Percentiles rank a stretch among this genome's conserved stretches.
phyloP scores from a whole-genome alignment of 2,888 invertebrate genomes.

The Biston stratarius region DNA sequence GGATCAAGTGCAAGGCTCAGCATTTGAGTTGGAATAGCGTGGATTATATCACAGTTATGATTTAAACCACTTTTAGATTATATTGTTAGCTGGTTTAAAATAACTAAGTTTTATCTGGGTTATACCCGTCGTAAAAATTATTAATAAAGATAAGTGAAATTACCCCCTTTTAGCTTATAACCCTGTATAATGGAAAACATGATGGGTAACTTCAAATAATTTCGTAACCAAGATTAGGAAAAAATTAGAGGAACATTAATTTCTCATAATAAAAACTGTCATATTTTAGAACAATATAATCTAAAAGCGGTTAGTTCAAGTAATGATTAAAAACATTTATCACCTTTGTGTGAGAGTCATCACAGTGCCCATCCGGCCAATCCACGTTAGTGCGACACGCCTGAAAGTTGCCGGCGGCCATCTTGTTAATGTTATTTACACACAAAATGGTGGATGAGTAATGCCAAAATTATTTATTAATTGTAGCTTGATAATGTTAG shows the following conservation, averaged over 20 bases:
- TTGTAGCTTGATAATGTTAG: constrained; percentile 32
- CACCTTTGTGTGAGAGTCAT: constrained; percentile 84
- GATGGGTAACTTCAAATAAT: background rate
- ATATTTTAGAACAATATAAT: constrained; percentile 18
- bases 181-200: too few species aligned
- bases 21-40: constrained; percentile 6
- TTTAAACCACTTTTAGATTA: constrained; percentile 15
- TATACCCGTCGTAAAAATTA: too few species aligned
- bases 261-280: background rate
- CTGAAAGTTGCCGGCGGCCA: constrained; percentile 74
- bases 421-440: constrained; percentile 80
- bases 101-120: background rate
- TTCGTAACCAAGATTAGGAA: background rate
- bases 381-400: constrained; percentile 77
- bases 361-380: constrained; percentile 79
- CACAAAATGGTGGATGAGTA: constrained; percentile 64
- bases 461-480: constrained; percentile 47
- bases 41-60: constrained; percentile 7
- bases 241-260: background rate
- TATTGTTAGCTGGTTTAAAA: background rate
- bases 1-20: constrained; percentile 1
- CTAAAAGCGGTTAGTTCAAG: constrained; percentile 11
- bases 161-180: too few species aligned
- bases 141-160: too few species aligned
- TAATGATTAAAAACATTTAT: constrained; percentile 56